Base-by-base conservation (phyloP, 2,113 vertebrate species). In the Ceuthmochares aereus region DNA sequence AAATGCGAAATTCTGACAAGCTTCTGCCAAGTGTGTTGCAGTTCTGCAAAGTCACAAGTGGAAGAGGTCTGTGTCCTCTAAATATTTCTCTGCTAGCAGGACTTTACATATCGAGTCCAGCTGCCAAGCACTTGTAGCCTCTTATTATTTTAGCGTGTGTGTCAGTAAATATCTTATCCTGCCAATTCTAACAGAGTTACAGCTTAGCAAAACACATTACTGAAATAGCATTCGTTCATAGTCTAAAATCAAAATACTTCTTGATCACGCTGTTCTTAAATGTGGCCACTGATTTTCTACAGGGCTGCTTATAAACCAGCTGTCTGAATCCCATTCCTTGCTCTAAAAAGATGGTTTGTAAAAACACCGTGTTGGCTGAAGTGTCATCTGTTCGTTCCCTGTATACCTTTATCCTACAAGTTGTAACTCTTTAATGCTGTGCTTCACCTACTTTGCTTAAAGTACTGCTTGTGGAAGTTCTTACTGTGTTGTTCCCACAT, bases 151-250 rank as follows among this genome's bases (percentile, higher is more conserved):
- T 75, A 87, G 73, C 4, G 12, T 80, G 59, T 8, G 5, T 95
- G 79, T 81, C 81, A 81, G 92, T 96, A 96, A 95, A 87, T 91
- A 72, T 81, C 73, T 96, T 70, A 58, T 10, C 74, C 84, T 94
- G 92, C 74, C 95, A 93, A 81, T 81, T 89, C 77, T 89, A 59
- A 56, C 84, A 74, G 89, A 34, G 77, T 74, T 83, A 34, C 43
- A 75, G 81, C 90, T 89, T 94, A 62, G 66, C 81, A 96, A 89
- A 92, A 75, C 69, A 77, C 80, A 18, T 47, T 29, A 36, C 77
- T 68, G 40, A 94, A 94, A 96, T 85, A 97, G 66, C 58, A 84
- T 67, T 89, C 1, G 54, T 87, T 91, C 74, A 6, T 47, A 3
- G 7, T 68, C 78, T 80, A 60, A 78, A 91, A 91, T 82, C 59